Base-by-base conservation (phyloP, 2,888 invertebrate species). In the Lathronympha strigana region DNA sequence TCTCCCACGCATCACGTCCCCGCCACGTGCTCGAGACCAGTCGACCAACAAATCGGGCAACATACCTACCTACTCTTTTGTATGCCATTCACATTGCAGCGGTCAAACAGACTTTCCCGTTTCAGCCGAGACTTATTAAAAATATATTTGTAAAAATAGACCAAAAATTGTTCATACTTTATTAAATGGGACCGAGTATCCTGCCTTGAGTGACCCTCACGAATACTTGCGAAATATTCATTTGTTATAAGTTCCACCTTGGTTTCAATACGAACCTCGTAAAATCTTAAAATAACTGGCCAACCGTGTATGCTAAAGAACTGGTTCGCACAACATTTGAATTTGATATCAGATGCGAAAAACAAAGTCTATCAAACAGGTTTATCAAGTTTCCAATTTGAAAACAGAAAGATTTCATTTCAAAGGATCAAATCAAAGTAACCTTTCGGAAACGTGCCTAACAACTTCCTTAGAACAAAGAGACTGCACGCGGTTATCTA, bases 1-100 rank as follows among this genome's bases (percentile, higher is more conserved):
- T 72, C 76, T 66, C 53, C 78, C 72, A 21, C 66, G 51, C 63
- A 77, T 72, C 83, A 83, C 80, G 82, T 77, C 67, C 62, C 15
- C 55, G 31, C 58, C 72, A 78, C 82, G 75, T 83, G 81, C 64
- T 70, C 72, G 61, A 74, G 76, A 81, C 71, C 57, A 67, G 73
- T 79, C 70, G 67, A 38, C 63, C 71, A 70, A 80, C 76, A 67
- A 58, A 68, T 79, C 76, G 70, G 19, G 25, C 53, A 45, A 69
- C 49, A 40, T 55, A 43, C 47, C 53, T 40, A 69, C 49, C 31
- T 55, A 43, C 47, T 45, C 15, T 36, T 60, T 54, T 50, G 54
- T 64, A 57, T 38, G 62, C 51, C 45, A 67, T 53, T 61, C 57
- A 67, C 66, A 54, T 54, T 31, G 53, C 21, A 28, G 28, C 45